These are phyloP conservation scores for Berghia stephanieae DNA, from an alignment of 1,140 invertebrate species.

Conservation along the genomic window DNA sequence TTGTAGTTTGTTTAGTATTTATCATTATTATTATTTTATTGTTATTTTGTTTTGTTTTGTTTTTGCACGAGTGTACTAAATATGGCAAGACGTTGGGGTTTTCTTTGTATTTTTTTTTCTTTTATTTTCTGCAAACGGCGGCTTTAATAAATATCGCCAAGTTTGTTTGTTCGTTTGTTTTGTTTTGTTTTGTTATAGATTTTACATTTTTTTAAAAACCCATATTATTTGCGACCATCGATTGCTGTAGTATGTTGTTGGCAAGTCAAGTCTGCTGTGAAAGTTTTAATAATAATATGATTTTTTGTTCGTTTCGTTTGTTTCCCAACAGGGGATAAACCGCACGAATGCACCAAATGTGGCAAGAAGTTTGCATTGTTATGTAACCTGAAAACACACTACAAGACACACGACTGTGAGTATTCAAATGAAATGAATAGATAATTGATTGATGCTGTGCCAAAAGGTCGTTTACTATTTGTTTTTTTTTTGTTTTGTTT, in stretches of 20 bases:
- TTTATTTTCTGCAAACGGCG: no score
- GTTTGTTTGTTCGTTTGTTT: constrained; percentile 10
- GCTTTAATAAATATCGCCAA: no score
- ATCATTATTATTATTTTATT: not conserved
- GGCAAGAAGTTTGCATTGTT: constrained; percentile 80
- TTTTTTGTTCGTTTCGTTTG: constrained; percentile 26
- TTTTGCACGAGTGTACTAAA: no score
- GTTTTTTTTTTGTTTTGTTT: not conserved
- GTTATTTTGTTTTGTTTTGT: not conserved
- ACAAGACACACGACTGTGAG: constrained; percentile 76
- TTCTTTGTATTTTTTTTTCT: no score
- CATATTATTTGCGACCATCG: no score
- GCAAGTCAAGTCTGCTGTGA: no score
- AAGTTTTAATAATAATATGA: not conserved
- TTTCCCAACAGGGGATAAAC: constrained; percentile 76
- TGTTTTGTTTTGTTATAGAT: not conserved
- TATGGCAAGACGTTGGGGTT: no score
- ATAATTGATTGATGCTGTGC: not conserved
- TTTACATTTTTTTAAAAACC: not conserved
- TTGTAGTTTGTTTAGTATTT: not conserved
- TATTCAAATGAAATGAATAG: no score
- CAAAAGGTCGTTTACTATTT: not conserved
- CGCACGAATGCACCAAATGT: constrained; percentile 77
- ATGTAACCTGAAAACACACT: constrained; percentile 79
- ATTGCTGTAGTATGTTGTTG: no score